Evolutionary conservation across 2,888 invertebrate species (phyloP).

Genomic region (Oscheius myriophilus): DNA sequence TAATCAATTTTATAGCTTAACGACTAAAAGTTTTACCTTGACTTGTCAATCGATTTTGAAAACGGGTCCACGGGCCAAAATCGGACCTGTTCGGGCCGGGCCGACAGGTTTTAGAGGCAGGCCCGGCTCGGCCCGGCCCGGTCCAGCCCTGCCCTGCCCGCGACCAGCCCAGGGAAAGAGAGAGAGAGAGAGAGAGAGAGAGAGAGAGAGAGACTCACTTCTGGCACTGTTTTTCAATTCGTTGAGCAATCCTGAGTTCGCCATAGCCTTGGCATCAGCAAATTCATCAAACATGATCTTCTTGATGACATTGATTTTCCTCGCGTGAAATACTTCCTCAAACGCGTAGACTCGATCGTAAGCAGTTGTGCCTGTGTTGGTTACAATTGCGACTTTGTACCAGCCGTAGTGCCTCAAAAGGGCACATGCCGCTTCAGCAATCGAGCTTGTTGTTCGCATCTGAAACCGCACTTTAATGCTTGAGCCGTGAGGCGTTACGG

Average conservation of each 20-base stretch:
- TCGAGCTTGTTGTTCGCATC: slow-evolving; percentile 62
- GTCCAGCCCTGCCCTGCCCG: too few relatives aligned
- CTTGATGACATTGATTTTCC: slow-evolving; percentile 46
- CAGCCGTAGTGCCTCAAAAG: slow-evolving; percentile 65
- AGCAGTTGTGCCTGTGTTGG: slow-evolving; percentile 50
- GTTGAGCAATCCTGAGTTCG: slow-evolving; percentile 43
- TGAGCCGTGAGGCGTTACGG: slow-evolving; percentile 25
- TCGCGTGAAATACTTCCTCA: slow-evolving; percentile 47
- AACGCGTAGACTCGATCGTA: slow-evolving; percentile 50
- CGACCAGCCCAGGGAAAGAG: too few relatives aligned
- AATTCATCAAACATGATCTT: slow-evolving; percentile 58
- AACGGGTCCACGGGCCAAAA: too few relatives aligned
- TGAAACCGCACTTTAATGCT: slow-evolving; percentile 3
- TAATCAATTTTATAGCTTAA: too few relatives aligned
- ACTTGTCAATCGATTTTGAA: too few relatives aligned
- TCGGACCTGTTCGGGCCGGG: too few relatives aligned
- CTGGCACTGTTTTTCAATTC: slow-evolving; percentile 49
- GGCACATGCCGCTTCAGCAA: slow-evolving; percentile 62
- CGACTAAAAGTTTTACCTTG: too few relatives aligned
- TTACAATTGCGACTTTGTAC: slow-evolving; percentile 58
- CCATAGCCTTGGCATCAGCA: slow-evolving; percentile 47
- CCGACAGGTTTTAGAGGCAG: too few relatives aligned
- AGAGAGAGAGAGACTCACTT: slow-evolving; percentile 29
- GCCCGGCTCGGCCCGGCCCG: too few relatives aligned
- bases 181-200: background rate